Evolutionary conservation across 2,113 vertebrate genomes (phyloP).

Genomic region (Hippocampus comes): DNA sequence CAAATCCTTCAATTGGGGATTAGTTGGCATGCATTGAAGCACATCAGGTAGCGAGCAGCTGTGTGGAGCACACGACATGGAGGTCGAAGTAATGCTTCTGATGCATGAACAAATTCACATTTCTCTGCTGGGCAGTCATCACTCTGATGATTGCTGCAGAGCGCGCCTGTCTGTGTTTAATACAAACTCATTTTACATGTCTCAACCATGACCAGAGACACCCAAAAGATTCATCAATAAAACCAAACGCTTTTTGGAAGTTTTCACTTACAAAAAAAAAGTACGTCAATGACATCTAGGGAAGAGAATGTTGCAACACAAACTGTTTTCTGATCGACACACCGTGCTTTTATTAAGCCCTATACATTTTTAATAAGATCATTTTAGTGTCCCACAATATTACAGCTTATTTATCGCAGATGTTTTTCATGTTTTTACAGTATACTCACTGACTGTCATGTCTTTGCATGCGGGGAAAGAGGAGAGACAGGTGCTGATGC

Average conservation of each 20-base stretch:
- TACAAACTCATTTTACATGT: no score
- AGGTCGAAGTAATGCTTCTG: neutral
- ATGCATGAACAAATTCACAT: neutral
- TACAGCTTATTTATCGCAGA: no score
- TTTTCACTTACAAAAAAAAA: no score
- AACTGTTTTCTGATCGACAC: neutral
- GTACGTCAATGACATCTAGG: neutral
- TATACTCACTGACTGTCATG: no score
- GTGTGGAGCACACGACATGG: neutral
- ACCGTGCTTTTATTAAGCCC: neutral
- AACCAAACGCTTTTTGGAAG: no score
- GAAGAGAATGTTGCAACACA: neutral
- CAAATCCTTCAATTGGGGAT: conserved; percentile 1
- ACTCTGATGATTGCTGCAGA: neutral
- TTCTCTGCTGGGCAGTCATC: neutral
- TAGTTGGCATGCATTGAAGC: conserved; percentile 1
- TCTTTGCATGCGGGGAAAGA: no score
- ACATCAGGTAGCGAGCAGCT: neutral
- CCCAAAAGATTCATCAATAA: no score
- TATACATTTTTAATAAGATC: no score
- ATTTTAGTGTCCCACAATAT: no score
- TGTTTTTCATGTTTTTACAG: no score
- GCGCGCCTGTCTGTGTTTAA: neutral
- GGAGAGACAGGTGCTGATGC: no score
- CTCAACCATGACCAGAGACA: no score